phyloP scores from a whole-genome alignment of 2,113 vertebrate genomes.

The Cranoglanis bouderius region DNA sequence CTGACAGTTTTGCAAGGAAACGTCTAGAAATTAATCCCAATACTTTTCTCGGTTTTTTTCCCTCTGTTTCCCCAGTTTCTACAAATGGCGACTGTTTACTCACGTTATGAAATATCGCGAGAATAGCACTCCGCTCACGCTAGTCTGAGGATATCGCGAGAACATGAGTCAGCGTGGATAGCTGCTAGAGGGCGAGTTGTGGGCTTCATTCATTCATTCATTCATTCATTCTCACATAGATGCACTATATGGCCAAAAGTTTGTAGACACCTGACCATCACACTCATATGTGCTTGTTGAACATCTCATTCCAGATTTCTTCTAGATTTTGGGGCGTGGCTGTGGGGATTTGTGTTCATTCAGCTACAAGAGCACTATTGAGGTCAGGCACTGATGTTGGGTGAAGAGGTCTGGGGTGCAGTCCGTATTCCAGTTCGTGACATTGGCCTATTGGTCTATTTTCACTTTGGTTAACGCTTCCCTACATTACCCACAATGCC shows the following conservation, averaged over 20 bases:
- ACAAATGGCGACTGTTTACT: slow-evolving; percentile 72
- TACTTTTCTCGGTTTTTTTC: slow-evolving; percentile 14
- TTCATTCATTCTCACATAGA: not conserved
- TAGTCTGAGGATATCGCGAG: not conserved
- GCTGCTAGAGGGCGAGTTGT: not conserved
- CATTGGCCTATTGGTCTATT: too few species aligned
- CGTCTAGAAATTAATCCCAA: not conserved
- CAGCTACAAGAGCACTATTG: not conserved
- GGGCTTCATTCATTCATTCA: not conserved
- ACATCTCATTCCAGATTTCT: not conserved
- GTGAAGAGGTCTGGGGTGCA: too few species aligned
- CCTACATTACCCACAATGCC: not conserved
- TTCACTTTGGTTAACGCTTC: too few species aligned
- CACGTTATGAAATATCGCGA: slow-evolving; percentile 63
- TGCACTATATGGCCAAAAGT: not conserved
- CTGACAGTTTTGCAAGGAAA: not conserved
- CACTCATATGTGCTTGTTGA: not conserved
- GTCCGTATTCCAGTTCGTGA: not conserved
- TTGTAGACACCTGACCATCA: not conserved
- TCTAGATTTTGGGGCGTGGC: not conserved
- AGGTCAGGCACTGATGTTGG: not conserved
- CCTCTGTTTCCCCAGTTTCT: slow-evolving; percentile 29
- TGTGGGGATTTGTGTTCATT: not conserved
- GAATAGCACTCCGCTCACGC: not conserved
- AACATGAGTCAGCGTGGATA: not conserved